phyloP scores from a whole-genome alignment of 2,113 vertebrate species.

The Rhabdornis inornatus region DNA sequence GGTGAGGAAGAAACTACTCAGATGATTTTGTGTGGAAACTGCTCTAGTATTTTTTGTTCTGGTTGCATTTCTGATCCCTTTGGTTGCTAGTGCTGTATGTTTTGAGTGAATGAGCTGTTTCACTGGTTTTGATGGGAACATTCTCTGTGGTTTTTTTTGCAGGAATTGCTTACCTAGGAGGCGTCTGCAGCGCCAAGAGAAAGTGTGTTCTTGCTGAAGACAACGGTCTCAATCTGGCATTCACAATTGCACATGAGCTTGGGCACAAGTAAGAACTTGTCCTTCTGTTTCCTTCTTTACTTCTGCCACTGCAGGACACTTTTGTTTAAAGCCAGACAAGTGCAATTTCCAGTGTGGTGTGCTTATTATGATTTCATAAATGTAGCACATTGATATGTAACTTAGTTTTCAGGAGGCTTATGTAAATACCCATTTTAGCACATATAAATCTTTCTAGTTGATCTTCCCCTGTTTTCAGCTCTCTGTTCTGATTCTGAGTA shows the following conservation, averaged over 20 bases:
- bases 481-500: not conserved
- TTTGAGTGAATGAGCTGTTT: not conserved
- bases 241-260: constrained; percentile 98
- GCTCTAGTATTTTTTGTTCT: not conserved
- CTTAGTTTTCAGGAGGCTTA: not conserved
- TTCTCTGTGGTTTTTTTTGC: constrained; percentile 49
- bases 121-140: not conserved
- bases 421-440: not conserved
- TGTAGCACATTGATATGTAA: not conserved
- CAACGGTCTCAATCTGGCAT: constrained; percentile 95
- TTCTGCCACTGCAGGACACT: not conserved
- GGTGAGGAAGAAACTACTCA: not conserved
- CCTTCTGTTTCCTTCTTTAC: not conserved
- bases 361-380: not conserved
- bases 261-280: constrained; percentile 92
- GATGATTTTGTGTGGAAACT: not conserved
- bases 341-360: not conserved
- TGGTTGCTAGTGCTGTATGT: not conserved
- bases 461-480: not conserved
- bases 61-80: not conserved
- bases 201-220: constrained; percentile 97
- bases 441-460: not conserved
- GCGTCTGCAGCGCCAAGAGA: constrained; percentile 90
- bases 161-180: constrained; percentile 97
- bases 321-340: not conserved